A percentile compares a stretch with the other conserved stretches of the same genome.
Conservation (phyloP, 2,797 vertebrate species). For the Etheostoma perlongum region DNA sequence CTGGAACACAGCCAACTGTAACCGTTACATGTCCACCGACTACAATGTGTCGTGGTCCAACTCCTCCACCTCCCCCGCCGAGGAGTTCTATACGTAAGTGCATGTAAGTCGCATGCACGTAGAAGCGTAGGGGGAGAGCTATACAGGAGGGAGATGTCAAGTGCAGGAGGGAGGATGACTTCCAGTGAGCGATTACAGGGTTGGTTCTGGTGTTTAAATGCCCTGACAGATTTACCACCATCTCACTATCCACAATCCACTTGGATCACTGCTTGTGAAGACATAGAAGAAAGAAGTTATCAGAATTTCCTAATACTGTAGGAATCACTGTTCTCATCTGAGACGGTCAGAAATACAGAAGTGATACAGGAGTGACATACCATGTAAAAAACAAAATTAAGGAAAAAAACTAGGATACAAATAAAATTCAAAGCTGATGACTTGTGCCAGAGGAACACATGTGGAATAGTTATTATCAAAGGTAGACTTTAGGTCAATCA, state of each 20-base stretch:
- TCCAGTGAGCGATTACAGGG: slow-evolving; percentile 29
- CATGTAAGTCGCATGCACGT: slow-evolving; percentile 83
- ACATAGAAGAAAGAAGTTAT: not conserved
- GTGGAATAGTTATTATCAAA: not conserved
- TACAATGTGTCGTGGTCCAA: slow-evolving; percentile 90
- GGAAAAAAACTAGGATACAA: too few species aligned
- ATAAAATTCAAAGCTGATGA: not conserved
- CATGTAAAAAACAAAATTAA: not conserved
- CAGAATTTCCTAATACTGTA: not conserved
- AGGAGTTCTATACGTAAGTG: slow-evolving; percentile 99
- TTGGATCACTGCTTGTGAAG: slow-evolving; percentile 6
- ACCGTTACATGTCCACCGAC: slow-evolving; percentile 91
- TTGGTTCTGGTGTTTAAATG: slow-evolving; percentile 27
- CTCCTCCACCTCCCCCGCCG: slow-evolving; percentile 92
- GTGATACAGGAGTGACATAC: not conserved
- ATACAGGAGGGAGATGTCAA: slow-evolving; percentile 22
- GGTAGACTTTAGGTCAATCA: not conserved
- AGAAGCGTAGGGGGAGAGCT: slow-evolving; percentile 26
- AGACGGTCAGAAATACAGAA: not conserved
- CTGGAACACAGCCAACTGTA: slow-evolving; percentile 97
- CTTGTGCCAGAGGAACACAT: not conserved
- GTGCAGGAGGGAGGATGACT: slow-evolving; percentile 6
- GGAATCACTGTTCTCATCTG: slow-evolving; percentile 6
- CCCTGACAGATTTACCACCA: slow-evolving; percentile 21
- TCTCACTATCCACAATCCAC: slow-evolving; percentile 4